Evolutionary conservation across 2,113 vertebrate genomes (phyloP).

Genomic region (Xiphophorus hellerii): DNA sequence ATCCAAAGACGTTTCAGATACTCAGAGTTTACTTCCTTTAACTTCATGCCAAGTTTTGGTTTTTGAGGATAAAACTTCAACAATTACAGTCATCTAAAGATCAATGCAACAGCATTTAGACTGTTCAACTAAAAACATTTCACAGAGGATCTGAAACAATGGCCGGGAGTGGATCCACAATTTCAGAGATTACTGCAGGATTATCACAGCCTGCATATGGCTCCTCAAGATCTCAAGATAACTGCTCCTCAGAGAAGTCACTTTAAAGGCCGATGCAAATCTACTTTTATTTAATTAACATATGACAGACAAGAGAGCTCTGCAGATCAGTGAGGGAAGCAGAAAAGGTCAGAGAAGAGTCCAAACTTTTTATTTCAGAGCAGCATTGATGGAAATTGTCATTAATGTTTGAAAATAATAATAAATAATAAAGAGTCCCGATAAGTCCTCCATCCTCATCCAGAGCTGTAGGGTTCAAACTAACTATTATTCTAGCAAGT

Average conservation of each 20-base stretch:
- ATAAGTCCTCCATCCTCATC: no score
- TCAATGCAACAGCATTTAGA: constrained; percentile 45
- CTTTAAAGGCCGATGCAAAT: neutral
- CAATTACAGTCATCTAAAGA: constrained; percentile 62
- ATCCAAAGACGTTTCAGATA: constrained; percentile 27
- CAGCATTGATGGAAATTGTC: constrained; percentile 12
- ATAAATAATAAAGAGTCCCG: no score
- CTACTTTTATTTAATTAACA: neutral
- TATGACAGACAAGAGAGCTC: neutral
- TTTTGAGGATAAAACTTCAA: constrained; percentile 45
- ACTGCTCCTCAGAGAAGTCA: neutral
- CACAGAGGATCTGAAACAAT: neutral
- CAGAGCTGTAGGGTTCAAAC: no score
- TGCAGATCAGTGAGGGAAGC: neutral
- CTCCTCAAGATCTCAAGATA: constrained; percentile 6
- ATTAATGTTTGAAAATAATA: constrained; percentile 1
- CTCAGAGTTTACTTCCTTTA: constrained; percentile 44
- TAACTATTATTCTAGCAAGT: no score
- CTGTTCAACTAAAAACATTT: constrained; percentile 40
- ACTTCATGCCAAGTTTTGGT: constrained; percentile 35
- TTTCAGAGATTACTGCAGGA: constrained; percentile 59
- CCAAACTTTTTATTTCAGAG: no score
- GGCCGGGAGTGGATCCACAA: constrained; percentile 21
- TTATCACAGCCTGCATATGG: constrained; percentile 52
- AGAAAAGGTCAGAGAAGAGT: no score